Evolutionary conservation across 1,140 invertebrate genomes (phyloP).

Genomic region (Panagrolaimus sp.): DNA sequence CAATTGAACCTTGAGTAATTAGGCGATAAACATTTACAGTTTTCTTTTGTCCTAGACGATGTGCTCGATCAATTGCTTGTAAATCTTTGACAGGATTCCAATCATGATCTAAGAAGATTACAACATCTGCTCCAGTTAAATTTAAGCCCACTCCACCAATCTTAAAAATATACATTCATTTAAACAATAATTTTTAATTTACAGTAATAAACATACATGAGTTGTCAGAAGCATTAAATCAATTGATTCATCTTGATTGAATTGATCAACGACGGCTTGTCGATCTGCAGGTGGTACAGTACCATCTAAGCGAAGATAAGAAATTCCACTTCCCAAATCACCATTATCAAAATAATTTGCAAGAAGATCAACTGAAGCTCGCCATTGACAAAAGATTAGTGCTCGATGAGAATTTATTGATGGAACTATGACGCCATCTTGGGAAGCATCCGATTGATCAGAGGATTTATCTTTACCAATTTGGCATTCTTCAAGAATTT

Average conservation of each 20-base stretch:
- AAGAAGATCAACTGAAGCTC: conserved; percentile 70
- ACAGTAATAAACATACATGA: not conserved
- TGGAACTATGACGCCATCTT: conserved; percentile 17
- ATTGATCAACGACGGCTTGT: conserved; percentile 69
- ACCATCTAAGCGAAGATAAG: conserved; percentile 88
- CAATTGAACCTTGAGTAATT: conserved; percentile 85
- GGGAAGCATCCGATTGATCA: conserved; percentile 25
- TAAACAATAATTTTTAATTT: no score
- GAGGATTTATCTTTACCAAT: conserved; percentile 65
- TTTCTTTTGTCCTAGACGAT: conserved; percentile 94
- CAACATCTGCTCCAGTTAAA: conserved; percentile 90
- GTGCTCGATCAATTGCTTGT: conserved; percentile 92
- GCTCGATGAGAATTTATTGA: conserved; percentile 70
- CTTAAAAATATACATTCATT: no score
- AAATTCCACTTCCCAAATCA: conserved; percentile 64
- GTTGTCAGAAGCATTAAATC: conserved; percentile 64
- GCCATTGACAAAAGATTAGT: conserved; percentile 92
- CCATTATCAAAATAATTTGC: conserved; percentile 79
- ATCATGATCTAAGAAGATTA: conserved; percentile 99
- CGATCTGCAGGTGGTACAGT: conserved; percentile 76
- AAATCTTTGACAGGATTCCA: conserved; percentile 98
- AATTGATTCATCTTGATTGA: conserved; percentile 86
- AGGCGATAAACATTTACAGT: conserved; percentile 97
- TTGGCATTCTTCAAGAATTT: conserved; percentile 88
- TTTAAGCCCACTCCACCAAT: conserved; percentile 94